Evolutionary conservation across 2,113 vertebrate species (phyloP).

Genomic region (Falcunculus frontatus): DNA sequence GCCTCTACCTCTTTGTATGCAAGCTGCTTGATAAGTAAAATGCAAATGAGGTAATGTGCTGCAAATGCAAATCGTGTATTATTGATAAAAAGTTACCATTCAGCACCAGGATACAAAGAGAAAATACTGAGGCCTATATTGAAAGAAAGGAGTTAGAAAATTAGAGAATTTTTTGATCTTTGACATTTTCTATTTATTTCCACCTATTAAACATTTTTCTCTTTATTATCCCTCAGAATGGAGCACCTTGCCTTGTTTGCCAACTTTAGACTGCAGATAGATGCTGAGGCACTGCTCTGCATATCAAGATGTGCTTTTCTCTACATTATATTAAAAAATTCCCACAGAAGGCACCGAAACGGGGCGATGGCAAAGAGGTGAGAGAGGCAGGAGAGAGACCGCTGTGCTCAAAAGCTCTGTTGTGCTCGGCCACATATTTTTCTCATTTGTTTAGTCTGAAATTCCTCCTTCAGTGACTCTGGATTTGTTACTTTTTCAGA

Average conservation of each 20-base stretch:
- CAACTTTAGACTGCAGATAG: background rate
- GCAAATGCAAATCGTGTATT: background rate
- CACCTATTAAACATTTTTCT: background rate
- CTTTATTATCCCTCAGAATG: background rate
- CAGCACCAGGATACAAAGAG: background rate
- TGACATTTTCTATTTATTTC: background rate
- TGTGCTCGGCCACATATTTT: slow-evolving; percentile 43
- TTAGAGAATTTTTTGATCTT: rapidly evolving
- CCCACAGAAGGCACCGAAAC: background rate
- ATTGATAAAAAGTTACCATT: slow-evolving; percentile 30
- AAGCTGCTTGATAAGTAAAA: slow-evolving; percentile 36
- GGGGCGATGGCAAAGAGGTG: rapidly evolving
- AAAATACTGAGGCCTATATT: background rate
- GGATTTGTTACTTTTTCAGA: slow-evolving; percentile 40
- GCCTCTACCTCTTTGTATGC: slow-evolving; percentile 19
- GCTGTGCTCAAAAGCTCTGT: slow-evolving; percentile 42
- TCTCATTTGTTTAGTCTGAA: slow-evolving; percentile 72
- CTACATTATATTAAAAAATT: background rate
- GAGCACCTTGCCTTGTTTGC: background rate
- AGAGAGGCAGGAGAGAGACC: background rate
- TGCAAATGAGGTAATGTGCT: slow-evolving; percentile 8
- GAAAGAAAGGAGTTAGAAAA: background rate
- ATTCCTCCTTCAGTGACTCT: slow-evolving; percentile 43
- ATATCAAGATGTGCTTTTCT: background rate
- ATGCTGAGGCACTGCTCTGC: background rate